Conservation (phyloP, 64 coral and sea anemone species). For the Montipora efflorescens region DNA sequence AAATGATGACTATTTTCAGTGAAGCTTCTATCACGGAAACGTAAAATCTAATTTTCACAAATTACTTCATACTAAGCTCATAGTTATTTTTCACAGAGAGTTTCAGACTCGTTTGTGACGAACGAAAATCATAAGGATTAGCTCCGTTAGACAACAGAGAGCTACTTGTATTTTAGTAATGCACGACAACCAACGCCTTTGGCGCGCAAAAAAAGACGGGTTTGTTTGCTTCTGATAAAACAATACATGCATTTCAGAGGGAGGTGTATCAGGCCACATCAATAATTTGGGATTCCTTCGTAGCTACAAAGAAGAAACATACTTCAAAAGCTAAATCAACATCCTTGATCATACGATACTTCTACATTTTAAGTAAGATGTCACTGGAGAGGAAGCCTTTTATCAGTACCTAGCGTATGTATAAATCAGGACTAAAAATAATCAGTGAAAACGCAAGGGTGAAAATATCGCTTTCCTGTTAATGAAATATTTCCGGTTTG, state of each 20-base stretch:
- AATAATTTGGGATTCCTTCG: neutral
- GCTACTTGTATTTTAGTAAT: neutral
- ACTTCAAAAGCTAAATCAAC: too few relatives aligned
- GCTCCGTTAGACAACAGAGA: neutral
- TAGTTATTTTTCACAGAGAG: neutral
- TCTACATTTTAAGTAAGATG: neutral
- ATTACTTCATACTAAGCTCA: neutral
- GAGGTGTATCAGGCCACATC: too few relatives aligned
- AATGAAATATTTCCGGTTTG: conserved; percentile 13
- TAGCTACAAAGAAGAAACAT: neutral
- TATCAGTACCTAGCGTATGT: too few relatives aligned
- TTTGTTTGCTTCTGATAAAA: too few relatives aligned
- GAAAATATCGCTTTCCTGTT: neutral
- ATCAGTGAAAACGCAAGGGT: neutral
- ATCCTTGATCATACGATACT: too few relatives aligned
- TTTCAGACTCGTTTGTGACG: neutral
- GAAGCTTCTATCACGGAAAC: too few relatives aligned
- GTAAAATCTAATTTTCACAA: neutral
- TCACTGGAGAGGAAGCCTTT: neutral
- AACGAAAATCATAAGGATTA: neutral
- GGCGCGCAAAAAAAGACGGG: neutral
- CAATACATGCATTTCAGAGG: too few relatives aligned
- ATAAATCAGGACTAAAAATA: too few relatives aligned
- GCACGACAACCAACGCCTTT: neutral
- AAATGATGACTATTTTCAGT: neutral